Evolutionary conservation across 1,140 invertebrate species (phyloP).

Genomic region (Bombus cullumanus): DNA sequence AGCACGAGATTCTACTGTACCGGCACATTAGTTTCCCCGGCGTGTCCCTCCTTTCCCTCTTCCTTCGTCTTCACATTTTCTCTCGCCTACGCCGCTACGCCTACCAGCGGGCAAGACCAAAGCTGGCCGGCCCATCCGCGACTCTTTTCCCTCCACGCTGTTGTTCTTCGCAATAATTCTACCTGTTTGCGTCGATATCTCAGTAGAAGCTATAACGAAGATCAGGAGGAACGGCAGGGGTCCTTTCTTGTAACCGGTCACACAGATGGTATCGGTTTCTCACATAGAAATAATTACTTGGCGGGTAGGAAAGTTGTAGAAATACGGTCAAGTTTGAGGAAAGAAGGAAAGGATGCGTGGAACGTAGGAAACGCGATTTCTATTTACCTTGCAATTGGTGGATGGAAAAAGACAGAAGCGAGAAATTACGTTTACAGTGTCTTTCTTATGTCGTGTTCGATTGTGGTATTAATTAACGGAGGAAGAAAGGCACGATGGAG

Average conservation of each 20-base stretch:
- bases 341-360: not conserved
- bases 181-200: slow-evolving; percentile 63
- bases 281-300: slow-evolving; percentile 29
- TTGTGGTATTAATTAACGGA: not conserved
- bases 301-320: not conserved
- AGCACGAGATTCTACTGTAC: slow-evolving; percentile 69
- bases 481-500: too few relatives aligned
- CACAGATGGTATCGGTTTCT: slow-evolving; percentile 6
- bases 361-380: not conserved
- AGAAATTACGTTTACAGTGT: not conserved
- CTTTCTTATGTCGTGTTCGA: too few relatives aligned
- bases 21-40: slow-evolving; percentile 71
- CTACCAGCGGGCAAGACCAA: slow-evolving; percentile 49
- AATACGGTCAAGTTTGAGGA: not conserved
- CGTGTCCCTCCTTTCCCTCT: slow-evolving; percentile 18
- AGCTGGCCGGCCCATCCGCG: slow-evolving; percentile 43
- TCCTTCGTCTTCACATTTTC: slow-evolving; percentile 17
- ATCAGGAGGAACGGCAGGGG: slow-evolving; percentile 37
- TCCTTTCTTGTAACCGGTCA: not conserved
- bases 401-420: fast-evolving
- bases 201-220: slow-evolving; percentile 55
- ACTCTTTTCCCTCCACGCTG: slow-evolving; percentile 5
- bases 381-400: not conserved
- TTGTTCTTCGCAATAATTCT: slow-evolving; percentile 68
- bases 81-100: slow-evolving; percentile 75